Evolutionary conservation across 2,888 invertebrate genomes (phyloP), one percentile per base, ranked within the genome.

Genomic region (Brachyptera risi): DNA sequence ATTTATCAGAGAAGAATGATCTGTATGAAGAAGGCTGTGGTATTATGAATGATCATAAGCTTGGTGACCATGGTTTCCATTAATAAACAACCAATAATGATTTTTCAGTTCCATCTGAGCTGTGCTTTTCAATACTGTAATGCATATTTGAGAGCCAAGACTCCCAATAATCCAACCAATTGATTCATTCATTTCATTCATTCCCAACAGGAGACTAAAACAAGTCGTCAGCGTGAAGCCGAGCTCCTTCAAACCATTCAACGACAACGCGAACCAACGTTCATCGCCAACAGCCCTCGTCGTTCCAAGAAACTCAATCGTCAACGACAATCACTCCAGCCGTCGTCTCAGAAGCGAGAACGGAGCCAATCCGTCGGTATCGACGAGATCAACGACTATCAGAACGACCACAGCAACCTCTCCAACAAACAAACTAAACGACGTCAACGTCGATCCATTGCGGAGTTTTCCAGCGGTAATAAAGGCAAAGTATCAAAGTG

Each of bases 401-500:
- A 40, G 15, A 60, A 47, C 37, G 56, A 31, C 54, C 37, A 15
- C 54, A n/a, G n/a, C n/a, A 19, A 35, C 9, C 17, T 35, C 21
- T 9, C 54, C 17, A 21, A 62, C 42, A 47, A 44, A 47, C 56
- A 59, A 42, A 54, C 56, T 17, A 59, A 59, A 50, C 56, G 49
- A 11, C 56, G 50, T 1, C 59, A 63, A 35, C 47, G 63, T 15
- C 59, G 60, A 19, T 63, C 64, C n/a, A 44, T 59, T 27, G 56
- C 50, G 11, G 59, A 42, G 15, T 59, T 50, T 37, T 24, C 40
- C 13, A 49, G 38, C 59, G 15, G 49, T 19, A 35, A 50, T 44
- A 71, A 70, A 60, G 79, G 85, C 0, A 87, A 87, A 70, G 83
- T 88, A 54, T 91, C 92, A 0, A 92, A 92, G 71, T 93, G 92